These are phyloP conservation scores for Synaphobranchus kaupii DNA, from an alignment of 2,797 vertebrate species.

Conservation along the genomic window DNA sequence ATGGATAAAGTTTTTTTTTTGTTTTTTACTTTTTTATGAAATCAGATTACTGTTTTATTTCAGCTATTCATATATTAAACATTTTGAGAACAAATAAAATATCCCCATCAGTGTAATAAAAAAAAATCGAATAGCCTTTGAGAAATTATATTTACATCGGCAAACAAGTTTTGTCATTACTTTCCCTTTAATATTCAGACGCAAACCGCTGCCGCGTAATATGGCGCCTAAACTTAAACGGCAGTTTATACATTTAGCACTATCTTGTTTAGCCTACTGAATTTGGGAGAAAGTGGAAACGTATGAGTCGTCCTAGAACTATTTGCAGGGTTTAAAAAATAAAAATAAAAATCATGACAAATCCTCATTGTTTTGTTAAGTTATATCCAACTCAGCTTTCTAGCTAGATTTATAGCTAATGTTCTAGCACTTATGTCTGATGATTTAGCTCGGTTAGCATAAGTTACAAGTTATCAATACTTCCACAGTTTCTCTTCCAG, in stretches of 20 bases:
- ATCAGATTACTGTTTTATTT: too few species aligned
- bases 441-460: neutral
- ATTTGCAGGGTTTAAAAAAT: neutral
- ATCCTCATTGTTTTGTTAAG: constrained; percentile 15
- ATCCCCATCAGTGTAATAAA: too few species aligned
- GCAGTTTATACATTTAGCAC: neutral
- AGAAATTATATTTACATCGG: constrained; percentile 16
- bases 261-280: neutral
- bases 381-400: neutral
- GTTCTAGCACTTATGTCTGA: constrained; percentile 53
- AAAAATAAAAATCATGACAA: too few species aligned
- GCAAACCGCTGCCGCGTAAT: constrained; percentile 50
- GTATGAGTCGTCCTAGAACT: neutral
- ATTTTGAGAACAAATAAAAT: too few species aligned
- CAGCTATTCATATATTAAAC: too few species aligned
- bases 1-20: too few species aligned
- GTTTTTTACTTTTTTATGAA: too few species aligned
- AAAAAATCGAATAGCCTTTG: too few species aligned
- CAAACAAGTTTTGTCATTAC: constrained; percentile 10
- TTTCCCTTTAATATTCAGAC: constrained; percentile 61
- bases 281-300: neutral
- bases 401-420: constrained; percentile 1
- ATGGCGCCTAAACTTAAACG: constrained; percentile 73
- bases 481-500: neutral
- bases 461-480: neutral